These are phyloP conservation scores for Cerceris ruficornis DNA, from an alignment of 2,888 invertebrate species.

Conservation along the genomic window DNA sequence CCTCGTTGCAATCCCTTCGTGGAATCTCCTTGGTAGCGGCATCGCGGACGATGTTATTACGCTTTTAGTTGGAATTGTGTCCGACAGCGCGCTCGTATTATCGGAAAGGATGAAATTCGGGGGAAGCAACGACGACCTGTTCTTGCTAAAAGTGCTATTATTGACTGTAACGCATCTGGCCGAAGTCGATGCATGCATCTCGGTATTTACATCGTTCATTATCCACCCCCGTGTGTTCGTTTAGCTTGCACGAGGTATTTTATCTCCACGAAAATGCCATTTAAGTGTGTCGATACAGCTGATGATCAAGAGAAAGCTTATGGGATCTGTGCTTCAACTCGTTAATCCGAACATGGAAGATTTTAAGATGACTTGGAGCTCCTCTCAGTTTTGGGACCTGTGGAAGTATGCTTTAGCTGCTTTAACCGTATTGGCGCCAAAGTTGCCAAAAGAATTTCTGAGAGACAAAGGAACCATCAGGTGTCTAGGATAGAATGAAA, in stretches of 20 bases:
- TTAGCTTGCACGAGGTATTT: neutral
- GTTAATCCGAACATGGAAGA: slow-evolving; percentile 58
- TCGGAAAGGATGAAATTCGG: slow-evolving; percentile 65
- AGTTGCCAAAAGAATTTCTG: slow-evolving; percentile 72
- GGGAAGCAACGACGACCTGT: slow-evolving; percentile 67
- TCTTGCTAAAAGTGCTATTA: slow-evolving; percentile 77
- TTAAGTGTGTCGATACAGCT: slow-evolving; percentile 56
- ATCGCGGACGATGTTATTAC: slow-evolving; percentile 72
- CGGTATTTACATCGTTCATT: slow-evolving; percentile 57
- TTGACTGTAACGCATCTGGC: slow-evolving; percentile 69
- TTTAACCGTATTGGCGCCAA: slow-evolving; percentile 67
- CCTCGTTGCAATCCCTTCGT: slow-evolving; percentile 63
- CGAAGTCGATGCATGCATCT: slow-evolving; percentile 58
- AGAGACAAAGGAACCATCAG: slow-evolving; percentile 67
- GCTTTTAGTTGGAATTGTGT: slow-evolving; percentile 70
- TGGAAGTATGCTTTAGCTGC: slow-evolving; percentile 68
- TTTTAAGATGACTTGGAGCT: slow-evolving; percentile 57
- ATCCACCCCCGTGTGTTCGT: neutral
- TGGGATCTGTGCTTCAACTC: slow-evolving; percentile 64
- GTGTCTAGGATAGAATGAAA: slow-evolving; percentile 51
- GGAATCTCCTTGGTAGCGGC: slow-evolving; percentile 69
- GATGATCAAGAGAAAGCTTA: slow-evolving; percentile 59
- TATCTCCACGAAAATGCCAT: neutral
- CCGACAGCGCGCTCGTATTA: slow-evolving; percentile 69
- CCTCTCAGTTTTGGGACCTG: slow-evolving; percentile 69